Evolutionary conservation across 2,113 vertebrate genomes (phyloP), one percentile per base, ranked within the genome.

Genomic region (Barnardius zonarius): DNA sequence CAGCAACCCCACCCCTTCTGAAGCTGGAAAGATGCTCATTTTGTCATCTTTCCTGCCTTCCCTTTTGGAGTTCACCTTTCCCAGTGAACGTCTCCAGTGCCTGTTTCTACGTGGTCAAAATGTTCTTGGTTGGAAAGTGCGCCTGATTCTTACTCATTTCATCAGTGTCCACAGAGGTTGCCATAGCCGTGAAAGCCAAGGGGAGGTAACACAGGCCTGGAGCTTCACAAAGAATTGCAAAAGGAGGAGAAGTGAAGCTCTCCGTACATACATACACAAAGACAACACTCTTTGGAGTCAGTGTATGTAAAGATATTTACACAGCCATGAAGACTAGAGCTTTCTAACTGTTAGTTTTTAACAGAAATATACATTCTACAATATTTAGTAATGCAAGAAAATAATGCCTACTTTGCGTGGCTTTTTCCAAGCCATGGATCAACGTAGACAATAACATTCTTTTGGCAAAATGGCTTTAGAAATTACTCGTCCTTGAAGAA

Each of bases 401-500:
- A 33, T 1, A 3, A 62, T 69, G 28, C 52, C 41, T 83, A 13
- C 31, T 69, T 83, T 39, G 20, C 0, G 0, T 51, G 18, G 39
- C 62, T 52, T 75, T 91, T 81, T 95, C 54, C 74, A 91, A 84
- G 44, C 78, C 6, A 0, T 43, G 22, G 69, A 41, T 49, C 81
- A 66, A 5, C n/a, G 24, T 55, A 52, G 55, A 59, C 39, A 85
- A 31, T 80, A 90, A 54, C 70, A 69, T 91, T 94, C 54, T 62
- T 89, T 62, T 87, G 46, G 37, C 57, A 85, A 91, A 85, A 80
- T 35, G 37, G 22, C 75, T 80, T 90, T 78, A 88, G 78, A 77
- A 95, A 63, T 94, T 5, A 80, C 74, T 79, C 59, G 67, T 92
- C 94, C 67, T 93, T 83, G 79, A 96, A 51, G 90, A 92, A 90